These are phyloP conservation scores for Acanthopleura granulata DNA, from an alignment of 2,888 invertebrate species.

Conservation along the genomic window DNA sequence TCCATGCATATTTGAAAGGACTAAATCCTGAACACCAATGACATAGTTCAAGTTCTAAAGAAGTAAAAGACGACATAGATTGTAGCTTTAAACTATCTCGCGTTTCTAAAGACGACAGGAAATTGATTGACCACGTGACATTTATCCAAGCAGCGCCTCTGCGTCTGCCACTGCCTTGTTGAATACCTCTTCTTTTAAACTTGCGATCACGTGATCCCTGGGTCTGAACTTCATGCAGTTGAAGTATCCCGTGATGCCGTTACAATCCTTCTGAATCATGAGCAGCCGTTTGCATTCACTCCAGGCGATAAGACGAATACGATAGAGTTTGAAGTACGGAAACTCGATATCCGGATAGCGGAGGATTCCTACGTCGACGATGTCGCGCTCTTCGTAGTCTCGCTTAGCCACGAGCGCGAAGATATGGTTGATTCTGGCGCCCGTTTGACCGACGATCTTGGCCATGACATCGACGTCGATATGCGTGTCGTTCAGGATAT, in stretches of 20 bases:
- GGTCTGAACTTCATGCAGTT: slow-evolving; percentile 18
- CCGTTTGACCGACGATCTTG: slow-evolving; percentile 14
- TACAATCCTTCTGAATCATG: slow-evolving; percentile 7
- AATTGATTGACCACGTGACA: no score
- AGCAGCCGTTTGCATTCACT: slow-evolving; percentile 7
- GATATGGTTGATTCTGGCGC: slow-evolving; percentile 3
- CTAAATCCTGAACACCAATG: no score
- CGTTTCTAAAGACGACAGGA: no score
- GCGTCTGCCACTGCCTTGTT: background rate
- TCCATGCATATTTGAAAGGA: no score
- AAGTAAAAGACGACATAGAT: no score
- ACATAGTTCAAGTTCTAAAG: no score
- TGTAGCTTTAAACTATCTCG: no score
- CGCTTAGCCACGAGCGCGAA: background rate
- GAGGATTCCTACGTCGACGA: slow-evolving; percentile 17
- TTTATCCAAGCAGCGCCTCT: background rate
- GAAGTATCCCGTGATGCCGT: slow-evolving; percentile 18
- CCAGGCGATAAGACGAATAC: slow-evolving; percentile 14
- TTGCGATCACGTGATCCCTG: background rate
- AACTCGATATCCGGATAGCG: slow-evolving; percentile 21
- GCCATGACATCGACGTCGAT: slow-evolving; percentile 17
- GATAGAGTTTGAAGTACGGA: slow-evolving; percentile 21
- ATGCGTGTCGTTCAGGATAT: slow-evolving; percentile 15
- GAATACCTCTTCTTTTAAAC: background rate
- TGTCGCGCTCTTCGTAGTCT: background rate